A percentile compares a stretch with the other conserved stretches of the same genome.
These are phyloP conservation scores for Mylabris phalerata DNA, from an alignment of 1,140 invertebrate genomes.

Conservation along the genomic window DNA sequence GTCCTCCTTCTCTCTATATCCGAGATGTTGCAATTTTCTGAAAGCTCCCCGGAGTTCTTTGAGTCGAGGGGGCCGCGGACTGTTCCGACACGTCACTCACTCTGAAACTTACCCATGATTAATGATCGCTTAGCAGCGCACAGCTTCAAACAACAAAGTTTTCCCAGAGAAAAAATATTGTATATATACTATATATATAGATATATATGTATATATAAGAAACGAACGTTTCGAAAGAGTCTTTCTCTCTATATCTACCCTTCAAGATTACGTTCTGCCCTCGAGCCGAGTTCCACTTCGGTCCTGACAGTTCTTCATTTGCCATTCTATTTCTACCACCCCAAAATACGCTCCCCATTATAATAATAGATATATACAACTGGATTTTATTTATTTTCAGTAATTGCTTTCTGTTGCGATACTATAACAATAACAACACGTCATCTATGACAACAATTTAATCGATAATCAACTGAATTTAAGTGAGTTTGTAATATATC, in stretches of 20 bases:
- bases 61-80: constrained; percentile 27
- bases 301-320: constrained; percentile 13
- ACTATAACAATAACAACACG: no score
- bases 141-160: constrained; percentile 60
- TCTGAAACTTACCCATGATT: constrained; percentile 57
- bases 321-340: background rate
- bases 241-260: constrained; percentile 42
- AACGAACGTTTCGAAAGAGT: constrained; percentile 44
- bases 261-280: constrained; percentile 39
- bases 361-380: background rate
- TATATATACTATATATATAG: constrained; percentile 26
- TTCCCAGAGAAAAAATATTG: constrained; percentile 53
- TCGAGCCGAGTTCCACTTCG: constrained; percentile 23
- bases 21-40: constrained; percentile 42
- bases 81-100: constrained; percentile 50
- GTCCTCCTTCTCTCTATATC: constrained; percentile 16
- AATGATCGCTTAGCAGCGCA: constrained; percentile 49
- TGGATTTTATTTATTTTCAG: no score
- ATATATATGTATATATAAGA: constrained; percentile 39
- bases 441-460: no score
- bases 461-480: no score
- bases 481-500: background rate
- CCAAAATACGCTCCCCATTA: background rate
- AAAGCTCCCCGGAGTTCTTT: constrained; percentile 40
- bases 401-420: no score